phyloP scores from a whole-genome alignment of 2,797 vertebrate genomes.

The Alectoris magna region DNA sequence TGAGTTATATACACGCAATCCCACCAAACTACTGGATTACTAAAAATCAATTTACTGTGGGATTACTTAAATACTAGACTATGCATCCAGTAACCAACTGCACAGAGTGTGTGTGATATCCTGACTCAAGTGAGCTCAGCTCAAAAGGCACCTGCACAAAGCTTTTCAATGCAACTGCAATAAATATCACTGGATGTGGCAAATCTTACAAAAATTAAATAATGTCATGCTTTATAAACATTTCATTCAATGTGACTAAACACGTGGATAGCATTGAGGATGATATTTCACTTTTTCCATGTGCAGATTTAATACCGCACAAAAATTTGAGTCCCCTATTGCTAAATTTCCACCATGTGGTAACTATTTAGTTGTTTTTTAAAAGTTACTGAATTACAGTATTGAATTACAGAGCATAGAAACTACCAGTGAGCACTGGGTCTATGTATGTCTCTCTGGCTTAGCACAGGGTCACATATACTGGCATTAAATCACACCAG shows the following conservation, averaged over 20 bases:
- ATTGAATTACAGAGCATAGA: conserved; percentile 73
- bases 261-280: conserved; percentile 78
- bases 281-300: conserved; percentile 81
- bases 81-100: conserved; percentile 62
- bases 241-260: conserved; percentile 79
- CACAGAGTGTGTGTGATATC: conserved; percentile 45
- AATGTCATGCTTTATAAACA: conserved; percentile 79
- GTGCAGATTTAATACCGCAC: conserved; percentile 76
- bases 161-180: conserved; percentile 76
- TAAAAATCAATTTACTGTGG: conserved; percentile 52
- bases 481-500: conserved; percentile 70
- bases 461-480: conserved; percentile 67
- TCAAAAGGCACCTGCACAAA: conserved; percentile 77
- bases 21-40: conserved; percentile 59
- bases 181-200: conserved; percentile 81
- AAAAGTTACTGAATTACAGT: conserved; percentile 78
- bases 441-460: conserved; percentile 41
- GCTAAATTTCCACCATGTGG: conserved; percentile 83
- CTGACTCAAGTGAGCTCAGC: conserved; percentile 65
- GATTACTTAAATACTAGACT: conserved; percentile 54
- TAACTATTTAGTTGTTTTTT: conserved; percentile 79
- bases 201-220: conserved; percentile 82
- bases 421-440: conserved; percentile 50
- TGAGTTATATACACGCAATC: conserved; percentile 43
- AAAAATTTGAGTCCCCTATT: conserved; percentile 76